phyloP scores from a whole-genome alignment of 2,888 invertebrate genomes.

The Baccha elongata region DNA sequence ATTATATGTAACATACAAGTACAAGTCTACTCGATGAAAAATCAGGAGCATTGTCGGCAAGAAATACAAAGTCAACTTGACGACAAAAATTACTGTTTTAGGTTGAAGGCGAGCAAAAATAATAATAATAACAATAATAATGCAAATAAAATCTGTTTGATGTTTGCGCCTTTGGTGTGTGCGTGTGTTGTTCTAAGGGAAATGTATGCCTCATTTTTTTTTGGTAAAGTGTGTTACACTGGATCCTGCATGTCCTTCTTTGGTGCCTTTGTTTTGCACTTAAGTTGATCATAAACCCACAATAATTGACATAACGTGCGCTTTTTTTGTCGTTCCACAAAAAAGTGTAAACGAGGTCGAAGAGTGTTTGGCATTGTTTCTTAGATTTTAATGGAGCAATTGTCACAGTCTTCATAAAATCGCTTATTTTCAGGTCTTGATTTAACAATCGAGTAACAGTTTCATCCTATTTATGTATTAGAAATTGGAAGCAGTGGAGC shows the following conservation, averaged over 20 bases:
- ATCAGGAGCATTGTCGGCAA: background rate
- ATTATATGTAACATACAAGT: too few relatives aligned
- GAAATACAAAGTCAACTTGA: background rate
- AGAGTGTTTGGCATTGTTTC: background rate
- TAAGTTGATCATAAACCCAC: conserved; percentile 20
- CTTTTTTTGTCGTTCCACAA: background rate
- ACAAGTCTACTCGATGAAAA: background rate
- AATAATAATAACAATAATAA: conserved; percentile 63
- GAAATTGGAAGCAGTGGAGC: too few relatives aligned
- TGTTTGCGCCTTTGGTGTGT: conserved; percentile 49
- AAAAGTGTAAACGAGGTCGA: conserved; percentile 1
- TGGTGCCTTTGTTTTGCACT: conserved; percentile 6
- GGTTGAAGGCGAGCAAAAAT: conserved; percentile 34
- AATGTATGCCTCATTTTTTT: conserved; percentile 34
- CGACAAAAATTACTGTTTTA: conserved; percentile 5
- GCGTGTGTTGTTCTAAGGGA: conserved; percentile 29
- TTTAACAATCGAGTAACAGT: too few relatives aligned
- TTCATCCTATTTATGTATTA: too few relatives aligned
- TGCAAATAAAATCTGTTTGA: conserved; percentile 63
- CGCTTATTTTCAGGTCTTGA: background rate
- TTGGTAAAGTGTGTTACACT: conserved; percentile 17
- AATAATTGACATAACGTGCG: conserved; percentile 38
- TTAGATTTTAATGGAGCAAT: background rate
- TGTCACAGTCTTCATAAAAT: background rate
- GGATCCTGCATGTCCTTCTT: background rate